A percentile compares a stretch with the other conserved stretches of the same genome.
phyloP scores from a whole-genome alignment of 1,140 invertebrate genomes.

The Brevipalpus yothersi region DNA sequence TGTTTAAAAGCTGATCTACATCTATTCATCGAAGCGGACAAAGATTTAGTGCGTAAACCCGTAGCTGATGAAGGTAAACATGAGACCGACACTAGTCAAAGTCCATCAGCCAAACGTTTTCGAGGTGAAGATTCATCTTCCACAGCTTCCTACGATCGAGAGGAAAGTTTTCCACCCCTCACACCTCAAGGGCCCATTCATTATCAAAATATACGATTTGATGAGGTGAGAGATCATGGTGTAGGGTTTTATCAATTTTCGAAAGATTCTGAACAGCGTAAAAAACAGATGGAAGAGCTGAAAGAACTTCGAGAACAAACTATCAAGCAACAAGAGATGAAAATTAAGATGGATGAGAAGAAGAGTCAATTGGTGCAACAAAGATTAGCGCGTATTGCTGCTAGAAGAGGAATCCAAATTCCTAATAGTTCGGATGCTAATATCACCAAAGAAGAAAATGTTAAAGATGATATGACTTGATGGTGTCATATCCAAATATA shows the following conservation, averaged over 20 bases:
- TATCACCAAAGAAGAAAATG: neutral
- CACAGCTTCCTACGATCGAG: too few relatives aligned
- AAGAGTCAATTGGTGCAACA: conserved; percentile 41
- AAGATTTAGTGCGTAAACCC: conserved; percentile 20
- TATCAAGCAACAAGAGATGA: conserved; percentile 32
- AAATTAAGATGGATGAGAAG: conserved; percentile 32
- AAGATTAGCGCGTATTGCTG: conserved; percentile 45
- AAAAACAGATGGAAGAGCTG: conserved; percentile 46
- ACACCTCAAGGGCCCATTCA: conserved; percentile 28
- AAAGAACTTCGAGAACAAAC: conserved; percentile 42
- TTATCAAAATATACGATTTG: conserved; percentile 65
- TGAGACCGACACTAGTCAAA: neutral
- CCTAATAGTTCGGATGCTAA: conserved; percentile 25
- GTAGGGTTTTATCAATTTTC: conserved; percentile 70
- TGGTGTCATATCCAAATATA: too few relatives aligned
- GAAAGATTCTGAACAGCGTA: conserved; percentile 45
- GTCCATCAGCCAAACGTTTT: neutral
- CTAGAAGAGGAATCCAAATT: conserved; percentile 42
- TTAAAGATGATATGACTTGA: conserved; percentile 1
- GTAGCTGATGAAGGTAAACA: conserved; percentile 21
- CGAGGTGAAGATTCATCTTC: too few relatives aligned
- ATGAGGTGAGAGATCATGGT: conserved; percentile 65
- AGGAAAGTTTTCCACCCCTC: too few relatives aligned
- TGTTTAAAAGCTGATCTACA: conserved; percentile 52
- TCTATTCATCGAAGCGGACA: conserved; percentile 37